These are phyloP conservation scores for Gopherus evgoodei DNA, from an alignment of 2,113 vertebrate genomes.

Conservation along the genomic window DNA sequence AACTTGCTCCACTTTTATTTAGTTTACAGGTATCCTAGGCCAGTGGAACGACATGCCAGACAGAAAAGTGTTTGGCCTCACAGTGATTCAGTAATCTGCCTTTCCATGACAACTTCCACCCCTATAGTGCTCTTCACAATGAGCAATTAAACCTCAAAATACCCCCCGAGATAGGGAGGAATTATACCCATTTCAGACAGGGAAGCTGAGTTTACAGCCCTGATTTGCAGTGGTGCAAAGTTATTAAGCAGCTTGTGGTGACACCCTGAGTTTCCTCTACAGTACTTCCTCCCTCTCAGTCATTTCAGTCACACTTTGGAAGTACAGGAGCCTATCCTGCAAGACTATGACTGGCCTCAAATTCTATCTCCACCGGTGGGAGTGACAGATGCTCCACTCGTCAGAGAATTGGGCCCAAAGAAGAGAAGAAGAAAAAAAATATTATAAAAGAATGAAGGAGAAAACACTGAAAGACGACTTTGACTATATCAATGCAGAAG, in stretches of 20 bases:
- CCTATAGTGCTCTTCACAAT: not conserved
- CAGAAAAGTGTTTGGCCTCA: not conserved
- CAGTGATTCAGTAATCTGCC: not conserved
- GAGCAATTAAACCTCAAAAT: not conserved
- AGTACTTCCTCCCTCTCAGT: not conserved
- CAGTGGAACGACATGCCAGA: not conserved
- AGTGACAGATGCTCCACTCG: not conserved
- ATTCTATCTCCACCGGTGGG: not conserved
- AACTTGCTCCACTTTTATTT: not conserved
- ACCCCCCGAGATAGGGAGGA: not conserved
- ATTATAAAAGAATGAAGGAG: not conserved
- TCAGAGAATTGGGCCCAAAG: not conserved
- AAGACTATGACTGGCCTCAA: not conserved
- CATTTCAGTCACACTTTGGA: fast-evolving
- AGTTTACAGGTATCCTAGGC: too few species aligned
- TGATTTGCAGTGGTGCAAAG: not conserved
- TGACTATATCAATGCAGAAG: not conserved
- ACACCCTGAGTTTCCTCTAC: not conserved
- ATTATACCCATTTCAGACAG: not conserved
- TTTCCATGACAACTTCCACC: not conserved
- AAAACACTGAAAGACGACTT: not conserved
- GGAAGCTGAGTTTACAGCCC: not conserved
- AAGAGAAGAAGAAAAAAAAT: not conserved
- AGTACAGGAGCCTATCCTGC: not conserved
- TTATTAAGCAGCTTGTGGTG: not conserved